Evolutionary conservation across 2,113 vertebrate species (phyloP), one percentile per base, ranked within the genome.

Genomic region (Urocolius indicus): DNA sequence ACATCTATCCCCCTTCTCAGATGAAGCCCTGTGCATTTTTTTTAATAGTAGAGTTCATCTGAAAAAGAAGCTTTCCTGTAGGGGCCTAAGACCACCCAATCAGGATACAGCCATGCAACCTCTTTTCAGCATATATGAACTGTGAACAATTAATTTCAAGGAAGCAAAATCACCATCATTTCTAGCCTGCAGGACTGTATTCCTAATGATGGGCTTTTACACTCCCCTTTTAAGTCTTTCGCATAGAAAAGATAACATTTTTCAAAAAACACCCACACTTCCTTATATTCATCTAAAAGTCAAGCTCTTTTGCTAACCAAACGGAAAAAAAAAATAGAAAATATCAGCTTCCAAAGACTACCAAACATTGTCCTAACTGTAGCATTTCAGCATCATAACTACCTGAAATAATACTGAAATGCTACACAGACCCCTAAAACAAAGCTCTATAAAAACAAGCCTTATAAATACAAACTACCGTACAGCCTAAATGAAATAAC

Each of bases 91-190:
- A 26, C 26, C 26, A 65, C 12, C 7, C 32, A 41, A 16, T 15
- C 1, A 1, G 16, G 32, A 7, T 13, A 72, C 4, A 67, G 5
- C 45, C 48, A 17, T 5, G 3, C 9, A 66, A 11, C 3, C 11
- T 41, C 13, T 73, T 69, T 57, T 62, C 27, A 54, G 48, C 27
- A 19, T 6, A 36, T 4, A 4, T 5, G 11, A 30, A 22, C 8
- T 62, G 38, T 30, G 16, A 78, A 5, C 75, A 59, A 6, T 11
- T 20, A 8, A 20, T 72, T 71, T 68, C 57, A 72, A 84, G 23
- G 63, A 59, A 51, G 26, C 2, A 86, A 67, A 68, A 59, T 38
- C 9, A 22, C 16, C 13, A 34, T 32, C 16, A 18, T 20, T 57
- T 93, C 34, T 4, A 87, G 13, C 16, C 41, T 30, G 3, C 45